A percentile compares a stretch with the other conserved stretches of the same genome.
Conservation (phyloP, 1,140 invertebrate species). For the Calosoma granatense region DNA sequence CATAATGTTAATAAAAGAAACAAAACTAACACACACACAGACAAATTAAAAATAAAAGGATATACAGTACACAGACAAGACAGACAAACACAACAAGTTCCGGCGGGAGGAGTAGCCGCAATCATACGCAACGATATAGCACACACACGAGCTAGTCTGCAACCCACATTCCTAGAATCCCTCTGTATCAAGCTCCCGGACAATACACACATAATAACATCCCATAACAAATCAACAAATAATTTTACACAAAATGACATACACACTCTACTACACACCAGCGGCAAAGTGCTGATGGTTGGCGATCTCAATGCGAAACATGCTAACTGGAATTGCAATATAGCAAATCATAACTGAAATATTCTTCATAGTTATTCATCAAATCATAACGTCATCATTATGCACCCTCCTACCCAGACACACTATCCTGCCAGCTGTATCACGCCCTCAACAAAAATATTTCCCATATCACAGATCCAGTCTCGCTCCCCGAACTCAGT, state of each 20-base stretch:
- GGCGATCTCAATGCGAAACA: constrained; percentile 26
- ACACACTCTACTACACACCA: constrained; percentile 15
- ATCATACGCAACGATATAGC: neutral
- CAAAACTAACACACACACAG: constrained; percentile 2
- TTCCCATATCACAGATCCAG: neutral
- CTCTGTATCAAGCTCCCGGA: constrained; percentile 20
- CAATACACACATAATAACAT: constrained; percentile 19
- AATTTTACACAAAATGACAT: constrained; percentile 15
- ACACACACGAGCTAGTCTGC: neutral
- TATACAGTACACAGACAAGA: neutral
- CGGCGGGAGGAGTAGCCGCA: neutral
- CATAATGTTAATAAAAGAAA: constrained; percentile 14
- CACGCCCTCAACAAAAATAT: neutral
- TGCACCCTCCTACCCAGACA: constrained; percentile 10
- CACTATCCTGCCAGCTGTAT: constrained; percentile 6
- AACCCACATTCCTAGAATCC: constrained; percentile 13
- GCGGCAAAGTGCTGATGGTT: constrained; percentile 21
- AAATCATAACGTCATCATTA: constrained; percentile 13
- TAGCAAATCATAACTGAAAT: too few species aligned
- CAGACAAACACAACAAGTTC: neutral
- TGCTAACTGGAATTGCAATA: constrained; percentile 19
- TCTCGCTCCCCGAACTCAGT: neutral
- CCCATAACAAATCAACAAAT: constrained; percentile 10
- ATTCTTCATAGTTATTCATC: constrained; percentile 14
- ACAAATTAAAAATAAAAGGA: neutral